These are phyloP conservation scores for Carassius auratus DNA, from an alignment of 2,113 vertebrate genomes.

Conservation along the genomic window DNA sequence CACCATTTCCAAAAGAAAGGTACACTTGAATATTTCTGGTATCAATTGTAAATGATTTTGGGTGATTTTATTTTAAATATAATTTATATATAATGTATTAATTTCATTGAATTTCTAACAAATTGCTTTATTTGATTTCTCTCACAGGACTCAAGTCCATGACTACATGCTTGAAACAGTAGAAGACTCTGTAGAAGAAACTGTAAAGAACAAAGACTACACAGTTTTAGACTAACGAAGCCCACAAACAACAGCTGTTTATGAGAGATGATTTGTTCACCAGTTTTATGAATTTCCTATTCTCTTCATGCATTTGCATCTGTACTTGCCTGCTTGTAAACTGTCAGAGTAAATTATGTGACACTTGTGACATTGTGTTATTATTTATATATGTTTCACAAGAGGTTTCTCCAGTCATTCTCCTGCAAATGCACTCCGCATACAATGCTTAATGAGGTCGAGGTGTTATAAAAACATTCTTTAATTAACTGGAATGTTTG, in stretches of 20 bases:
- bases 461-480: neutral
- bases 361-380: neutral
- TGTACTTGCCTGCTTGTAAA: slow-evolving; percentile 14
- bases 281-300: slow-evolving; percentile 16
- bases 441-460: neutral
- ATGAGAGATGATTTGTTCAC: slow-evolving; percentile 6
- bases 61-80: neutral
- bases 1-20: slow-evolving; percentile 36
- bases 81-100: neutral
- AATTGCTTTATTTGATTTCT: slow-evolving; percentile 31
- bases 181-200: slow-evolving; percentile 51
- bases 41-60: neutral
- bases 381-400: no score
- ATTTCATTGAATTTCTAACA: neutral
- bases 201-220: slow-evolving; percentile 43
- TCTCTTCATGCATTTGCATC: neutral
- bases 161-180: slow-evolving; percentile 56
- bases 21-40: neutral
- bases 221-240: neutral
- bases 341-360: slow-evolving; percentile 15
- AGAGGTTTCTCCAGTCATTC: no score
- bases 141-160: slow-evolving; percentile 62
- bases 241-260: neutral
- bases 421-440: neutral
- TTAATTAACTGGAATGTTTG: slow-evolving; percentile 1